These are phyloP conservation scores for Galagoides demidoff DNA, from an alignment of 2,797 vertebrate genomes.

Conservation along the genomic window DNA sequence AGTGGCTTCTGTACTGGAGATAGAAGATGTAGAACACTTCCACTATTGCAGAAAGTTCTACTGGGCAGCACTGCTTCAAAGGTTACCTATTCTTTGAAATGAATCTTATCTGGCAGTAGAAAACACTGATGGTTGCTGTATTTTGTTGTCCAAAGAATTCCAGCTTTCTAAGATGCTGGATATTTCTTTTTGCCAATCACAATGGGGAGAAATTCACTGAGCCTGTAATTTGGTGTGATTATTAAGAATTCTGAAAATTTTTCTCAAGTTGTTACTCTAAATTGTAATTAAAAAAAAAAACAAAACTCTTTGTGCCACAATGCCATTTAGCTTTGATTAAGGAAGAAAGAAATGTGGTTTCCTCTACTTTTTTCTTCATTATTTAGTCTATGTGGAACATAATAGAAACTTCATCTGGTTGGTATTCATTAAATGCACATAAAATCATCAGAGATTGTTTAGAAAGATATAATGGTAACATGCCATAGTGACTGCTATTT, in stretches of 20 bases:
- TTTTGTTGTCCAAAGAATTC: neutral
- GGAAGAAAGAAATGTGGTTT: neutral
- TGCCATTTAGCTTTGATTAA: constrained; percentile 67
- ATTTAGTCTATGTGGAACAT: neutral
- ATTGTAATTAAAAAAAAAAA: neutral
- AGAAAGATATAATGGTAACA: neutral
- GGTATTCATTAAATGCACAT: neutral
- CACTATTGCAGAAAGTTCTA: neutral
- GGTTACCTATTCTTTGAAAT: constrained; percentile 38
- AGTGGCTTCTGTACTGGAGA: neutral
- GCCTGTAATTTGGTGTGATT: constrained; percentile 36
- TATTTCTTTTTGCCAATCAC: constrained; percentile 34
- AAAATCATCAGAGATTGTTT: neutral
- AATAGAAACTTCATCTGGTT: neutral
- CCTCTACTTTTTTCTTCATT: constrained; percentile 39
- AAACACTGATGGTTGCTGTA: constrained; percentile 28
- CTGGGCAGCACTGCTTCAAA: neutral
- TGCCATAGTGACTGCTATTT: constrained; percentile 52
- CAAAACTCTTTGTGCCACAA: neutral
- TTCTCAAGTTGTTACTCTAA: neutral
- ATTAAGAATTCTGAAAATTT: neutral
- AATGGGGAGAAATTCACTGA: constrained; percentile 61
- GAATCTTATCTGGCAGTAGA: constrained; percentile 26
- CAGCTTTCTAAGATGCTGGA: constrained; percentile 46
- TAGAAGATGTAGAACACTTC: neutral